phyloP scores from a whole-genome alignment of 1,140 invertebrate species.

The Akabosia matsudoensis region DNA sequence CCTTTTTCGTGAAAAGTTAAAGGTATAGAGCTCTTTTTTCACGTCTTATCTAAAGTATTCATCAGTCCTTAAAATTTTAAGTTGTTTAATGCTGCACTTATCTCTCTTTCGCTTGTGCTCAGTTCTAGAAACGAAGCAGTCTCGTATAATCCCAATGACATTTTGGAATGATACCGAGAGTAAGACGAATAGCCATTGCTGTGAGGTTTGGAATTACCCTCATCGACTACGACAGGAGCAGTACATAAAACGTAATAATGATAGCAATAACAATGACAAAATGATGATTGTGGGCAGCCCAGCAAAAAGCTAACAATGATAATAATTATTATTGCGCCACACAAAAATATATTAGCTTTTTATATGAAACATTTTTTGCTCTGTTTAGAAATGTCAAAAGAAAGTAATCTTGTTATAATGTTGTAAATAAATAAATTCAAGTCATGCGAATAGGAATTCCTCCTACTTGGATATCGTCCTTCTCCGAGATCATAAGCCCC shows the following conservation, averaged over 20 bases:
- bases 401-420: conserved; percentile 14
- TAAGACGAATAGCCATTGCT: too few species aligned
- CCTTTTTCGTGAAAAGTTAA: neutral
- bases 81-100: neutral
- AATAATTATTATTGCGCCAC: neutral
- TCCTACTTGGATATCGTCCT: too few species aligned
- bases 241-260: neutral
- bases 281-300: too few species aligned
- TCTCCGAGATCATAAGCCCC: too few species aligned
- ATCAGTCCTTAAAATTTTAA: neutral
- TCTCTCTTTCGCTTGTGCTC: neutral
- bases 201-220: too few species aligned
- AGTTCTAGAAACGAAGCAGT: neutral
- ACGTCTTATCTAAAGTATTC: neutral
- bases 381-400: neutral
- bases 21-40: neutral
- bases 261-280: neutral
- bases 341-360: neutral
- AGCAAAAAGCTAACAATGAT: neutral
- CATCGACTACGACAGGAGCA: too few species aligned
- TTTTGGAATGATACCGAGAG: too few species aligned
- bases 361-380: neutral
- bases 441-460: neutral
- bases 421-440: conserved; percentile 24
- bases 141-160: too few species aligned